phyloP scores from a whole-genome alignment of 92 coral and sea anemone genomes.

The Zoanthus gigantus region DNA sequence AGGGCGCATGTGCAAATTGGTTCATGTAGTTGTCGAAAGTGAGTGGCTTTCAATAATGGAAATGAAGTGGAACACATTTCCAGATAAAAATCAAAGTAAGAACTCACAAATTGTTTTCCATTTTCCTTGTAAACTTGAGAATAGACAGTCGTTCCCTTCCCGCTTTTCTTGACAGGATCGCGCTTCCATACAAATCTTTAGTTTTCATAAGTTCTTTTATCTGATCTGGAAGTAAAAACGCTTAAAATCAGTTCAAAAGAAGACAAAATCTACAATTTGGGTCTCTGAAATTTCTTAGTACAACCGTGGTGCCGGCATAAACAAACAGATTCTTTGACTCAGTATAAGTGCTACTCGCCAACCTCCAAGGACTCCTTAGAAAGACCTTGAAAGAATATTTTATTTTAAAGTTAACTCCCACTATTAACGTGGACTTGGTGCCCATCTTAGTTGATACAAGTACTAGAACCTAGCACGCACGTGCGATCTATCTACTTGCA shows the following conservation, averaged over 20 bases:
- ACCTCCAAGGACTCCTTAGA: too few relatives aligned
- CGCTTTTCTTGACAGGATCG: constrained; percentile 32
- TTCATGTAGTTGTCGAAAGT: neutral
- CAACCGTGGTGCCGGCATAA: too few relatives aligned
- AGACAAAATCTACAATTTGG: neutral
- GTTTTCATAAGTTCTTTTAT: constrained; percentile 17
- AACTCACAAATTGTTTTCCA: neutral
- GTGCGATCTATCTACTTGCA: too few relatives aligned
- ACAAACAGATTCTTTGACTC: too few relatives aligned
- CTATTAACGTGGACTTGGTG: too few relatives aligned
- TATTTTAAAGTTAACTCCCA: too few relatives aligned
- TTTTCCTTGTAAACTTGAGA: constrained; percentile 33
- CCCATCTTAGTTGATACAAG: too few relatives aligned
- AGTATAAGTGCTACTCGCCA: too few relatives aligned
- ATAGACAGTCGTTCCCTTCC: constrained; percentile 39
- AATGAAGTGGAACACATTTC: neutral
- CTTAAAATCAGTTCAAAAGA: neutral
- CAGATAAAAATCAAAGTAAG: neutral
- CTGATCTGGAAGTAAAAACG: constrained; percentile 3
- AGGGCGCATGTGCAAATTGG: neutral
- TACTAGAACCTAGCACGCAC: too few relatives aligned
- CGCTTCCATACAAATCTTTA: constrained; percentile 8
- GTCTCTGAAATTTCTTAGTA: too few relatives aligned
- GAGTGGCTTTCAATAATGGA: neutral
- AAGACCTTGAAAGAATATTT: too few relatives aligned